Evolutionary conservation across 2,888 invertebrate genomes (phyloP).

Genomic region (Sacculina carcini): DNA sequence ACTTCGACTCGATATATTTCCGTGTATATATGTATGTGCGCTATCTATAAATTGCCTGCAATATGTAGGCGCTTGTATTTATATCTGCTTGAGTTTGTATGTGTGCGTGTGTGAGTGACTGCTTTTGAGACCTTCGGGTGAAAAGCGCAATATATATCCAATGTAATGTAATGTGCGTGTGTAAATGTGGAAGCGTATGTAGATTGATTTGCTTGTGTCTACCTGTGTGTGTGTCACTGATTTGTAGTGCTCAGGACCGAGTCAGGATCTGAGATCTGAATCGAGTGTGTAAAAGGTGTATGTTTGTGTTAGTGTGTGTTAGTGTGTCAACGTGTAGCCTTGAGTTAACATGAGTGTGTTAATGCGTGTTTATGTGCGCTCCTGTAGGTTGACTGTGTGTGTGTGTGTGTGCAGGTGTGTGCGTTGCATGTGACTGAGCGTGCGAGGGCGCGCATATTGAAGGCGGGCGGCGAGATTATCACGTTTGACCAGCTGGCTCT

Average conservation of each 20-base stretch:
- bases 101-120: not conserved
- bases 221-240: not conserved
- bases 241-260: no score
- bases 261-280: no score
- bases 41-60: not conserved
- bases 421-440: slow-evolving; percentile 79
- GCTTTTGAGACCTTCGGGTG: no score
- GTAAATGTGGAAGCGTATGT: not conserved
- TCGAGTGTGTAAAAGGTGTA: not conserved
- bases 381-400: no score
- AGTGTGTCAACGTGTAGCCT: not conserved
- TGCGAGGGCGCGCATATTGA: slow-evolving; percentile 82
- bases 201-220: not conserved
- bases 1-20: no score
- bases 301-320: not conserved
- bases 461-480: slow-evolving; percentile 81
- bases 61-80: not conserved
- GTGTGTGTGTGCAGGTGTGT: slow-evolving; percentile 33
- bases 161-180: not conserved
- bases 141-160: not conserved
- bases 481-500: slow-evolving; percentile 95
- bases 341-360: no score
- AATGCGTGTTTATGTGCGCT: not conserved
- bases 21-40: not conserved
- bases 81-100: not conserved